Base-by-base conservation (phyloP, 2,888 invertebrate genomes). In the Odontothrips loti region DNA sequence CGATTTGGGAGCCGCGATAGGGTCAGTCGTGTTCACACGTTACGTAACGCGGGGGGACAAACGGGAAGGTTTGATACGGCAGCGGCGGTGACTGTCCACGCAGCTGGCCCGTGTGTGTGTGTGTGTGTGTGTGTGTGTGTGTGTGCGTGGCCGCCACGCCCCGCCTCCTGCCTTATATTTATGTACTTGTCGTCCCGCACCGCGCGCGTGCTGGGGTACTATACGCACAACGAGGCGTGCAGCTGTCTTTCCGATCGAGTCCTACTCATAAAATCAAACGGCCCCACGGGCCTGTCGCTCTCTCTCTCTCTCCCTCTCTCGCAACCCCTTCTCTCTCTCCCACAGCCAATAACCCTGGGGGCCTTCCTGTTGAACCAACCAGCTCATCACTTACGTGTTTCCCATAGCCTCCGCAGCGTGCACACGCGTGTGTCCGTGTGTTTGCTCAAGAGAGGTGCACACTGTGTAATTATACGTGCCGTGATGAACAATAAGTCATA, bases 231-330 rank as follows among this genome's bases (percentile, higher is more conserved):
- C 51, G 51, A 51, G 12, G 15, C 51, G 23, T 6, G 23, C 68
- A 68, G 68, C 23, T 23, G 68, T 68, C 68, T n/a, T 23, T 23
- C 23, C 23, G 23, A 68, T 68, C 68, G 68, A 58, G 58, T 58
- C 58, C 58, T 58, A 58, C 58, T 58, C 58, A 58, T 68, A 68
- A 68, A 68, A 68, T 23, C 68, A 68, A 68, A 68, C 68, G 68
- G 68, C 23, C 68, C 58, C 34, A 43, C 34, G 34, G 34, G 3
- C 34, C 58, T 51, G 15, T 51, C 58, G 17, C 58, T 17, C 58
- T 17, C 58, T 58, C 58, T 17, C 51, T 51, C 51, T 17, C 58
- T 58, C 58, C 15, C 58, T 58, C 58, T 15, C 58, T 58, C 58
- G 17, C 58, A n/a, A 12, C 58, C n/a, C 58, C n/a, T n/a, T 17